Conservation (phyloP, 2,797 vertebrate species). For the Artibeus jamaicensis region DNA sequence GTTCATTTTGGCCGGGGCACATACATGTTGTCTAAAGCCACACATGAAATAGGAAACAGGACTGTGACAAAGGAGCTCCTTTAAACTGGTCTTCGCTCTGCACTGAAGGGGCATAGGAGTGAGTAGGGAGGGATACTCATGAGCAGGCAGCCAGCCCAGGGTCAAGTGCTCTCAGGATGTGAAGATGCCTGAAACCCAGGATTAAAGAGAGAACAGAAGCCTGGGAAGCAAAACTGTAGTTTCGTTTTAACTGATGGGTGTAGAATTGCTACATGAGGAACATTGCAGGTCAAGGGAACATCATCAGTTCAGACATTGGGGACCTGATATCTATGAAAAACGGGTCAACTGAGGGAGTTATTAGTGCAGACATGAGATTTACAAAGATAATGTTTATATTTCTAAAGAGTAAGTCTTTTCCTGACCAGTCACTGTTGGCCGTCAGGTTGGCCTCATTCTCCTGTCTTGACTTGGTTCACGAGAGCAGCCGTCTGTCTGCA, state of each 20-base stretch:
- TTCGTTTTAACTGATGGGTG: neutral
- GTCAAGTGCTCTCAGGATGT: neutral
- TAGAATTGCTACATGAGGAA: neutral
- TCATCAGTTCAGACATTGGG: neutral
- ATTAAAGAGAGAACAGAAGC: accelerated
- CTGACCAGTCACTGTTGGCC: neutral
- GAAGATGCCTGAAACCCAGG: neutral
- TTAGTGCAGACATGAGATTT: neutral
- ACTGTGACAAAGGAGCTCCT: neutral
- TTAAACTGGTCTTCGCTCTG: neutral
- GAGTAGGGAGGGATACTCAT: accelerated
- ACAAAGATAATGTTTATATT: neutral
- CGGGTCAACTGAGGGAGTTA: neutral
- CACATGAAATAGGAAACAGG: neutral
- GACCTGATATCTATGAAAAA: neutral
- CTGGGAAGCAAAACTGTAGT: no score
- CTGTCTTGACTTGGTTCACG: neutral
- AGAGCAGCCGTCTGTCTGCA: accelerated
- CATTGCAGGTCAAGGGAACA: neutral
- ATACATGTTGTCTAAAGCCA: neutral
- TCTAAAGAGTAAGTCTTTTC: neutral
- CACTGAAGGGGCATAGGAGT: neutral
- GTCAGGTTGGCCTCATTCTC: accelerated
- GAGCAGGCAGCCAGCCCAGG: neutral
- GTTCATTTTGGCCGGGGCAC: neutral